Percentiles rank a stretch among this genome's conserved stretches.
Evolutionary conservation across 2,888 invertebrate genomes (phyloP).

Genomic region (Spodoptera exigua): DNA sequence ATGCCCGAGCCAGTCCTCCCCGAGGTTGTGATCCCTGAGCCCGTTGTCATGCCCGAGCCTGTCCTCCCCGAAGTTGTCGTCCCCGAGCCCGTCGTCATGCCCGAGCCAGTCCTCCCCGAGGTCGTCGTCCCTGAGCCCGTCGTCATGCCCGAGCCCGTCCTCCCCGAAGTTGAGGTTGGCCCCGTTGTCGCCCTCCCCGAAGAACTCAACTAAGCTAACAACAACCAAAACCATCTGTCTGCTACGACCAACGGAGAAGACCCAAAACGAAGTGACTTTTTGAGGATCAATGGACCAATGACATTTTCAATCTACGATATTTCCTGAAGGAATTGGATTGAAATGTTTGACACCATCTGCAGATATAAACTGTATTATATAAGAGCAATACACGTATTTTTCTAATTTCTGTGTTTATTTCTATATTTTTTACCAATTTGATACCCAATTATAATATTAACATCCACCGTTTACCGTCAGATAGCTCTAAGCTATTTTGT

Average conservation of each 20-base stretch:
- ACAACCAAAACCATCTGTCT: conserved; percentile 12
- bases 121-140: conserved; percentile 34
- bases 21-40: conserved; percentile 38
- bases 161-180: conserved; percentile 25
- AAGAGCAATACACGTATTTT: conserved; percentile 19
- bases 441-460: too few species aligned
- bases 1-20: conserved; percentile 40
- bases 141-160: conserved; percentile 19
- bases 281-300: conserved; percentile 10
- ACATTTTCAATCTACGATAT: neutral
- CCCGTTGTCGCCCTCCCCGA: conserved; percentile 31
- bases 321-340: neutral
- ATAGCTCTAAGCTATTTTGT: too few species aligned
- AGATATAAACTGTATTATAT: conserved; percentile 13
- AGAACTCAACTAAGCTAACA: conserved; percentile 43
- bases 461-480: too few species aligned
- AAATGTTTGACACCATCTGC: conserved; percentile 9
- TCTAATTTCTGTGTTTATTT: neutral
- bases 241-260: conserved; percentile 12
- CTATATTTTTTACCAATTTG: too few species aligned
- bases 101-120: conserved; percentile 32
- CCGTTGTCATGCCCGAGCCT: conserved; percentile 41
- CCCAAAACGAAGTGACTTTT: conserved; percentile 22
- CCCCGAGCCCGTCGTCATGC: conserved; percentile 41
- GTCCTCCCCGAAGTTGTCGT: conserved; percentile 34